Base-by-base conservation (phyloP, 2,888 invertebrate species). In the Eumerus sabulonum region DNA sequence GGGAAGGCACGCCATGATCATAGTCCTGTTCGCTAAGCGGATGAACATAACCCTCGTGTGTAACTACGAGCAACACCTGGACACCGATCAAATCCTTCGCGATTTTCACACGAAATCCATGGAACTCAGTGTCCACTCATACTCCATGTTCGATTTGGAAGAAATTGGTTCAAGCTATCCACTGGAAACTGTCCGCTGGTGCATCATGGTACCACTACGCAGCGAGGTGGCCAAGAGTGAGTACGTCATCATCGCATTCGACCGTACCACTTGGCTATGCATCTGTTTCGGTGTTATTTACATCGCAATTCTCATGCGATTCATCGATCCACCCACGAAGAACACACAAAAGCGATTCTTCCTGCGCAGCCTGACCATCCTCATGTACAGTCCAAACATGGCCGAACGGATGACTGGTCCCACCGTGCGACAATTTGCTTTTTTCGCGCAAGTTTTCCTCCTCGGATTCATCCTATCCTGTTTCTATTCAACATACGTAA, bases 131-230 rank as follows among this genome's bases (percentile, higher is more conserved):
- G 47, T 72, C 1, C 77, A 77, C 38, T 48, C 63, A 14, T 77
- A 57, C 44, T 67, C 72, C 0, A 77, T 62, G 62, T 72, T 72
- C 9, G 72, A 77, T 14, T 53, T 77, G 47, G 59, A 57, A 9
- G 62, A 62, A 0, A 53, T 62, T 13, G 76, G 76, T 9, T 36
- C 40, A 1, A 86, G 86, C 51, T 87, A 87, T 76, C 88, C 87
- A 0, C 4, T 87, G 36, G 85, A 85, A 56, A 68, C 83, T 51
- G 81, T 84, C 59, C 83, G 81, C 13, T 85, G 84, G 63, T 87
- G 88, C 40, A 84, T 87, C 0, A 86, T 87, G 85, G 86, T 88
- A 1, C 88, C 88, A 0, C 76, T 88, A 0, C 84, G 85, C 0
- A 86, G 86, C 42, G 87, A 87, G 81, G 62, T 87, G 42, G 85